These are phyloP conservation scores for Vulpes vulpes DNA, from an alignment of 2,113 vertebrate species.

Conservation along the genomic window DNA sequence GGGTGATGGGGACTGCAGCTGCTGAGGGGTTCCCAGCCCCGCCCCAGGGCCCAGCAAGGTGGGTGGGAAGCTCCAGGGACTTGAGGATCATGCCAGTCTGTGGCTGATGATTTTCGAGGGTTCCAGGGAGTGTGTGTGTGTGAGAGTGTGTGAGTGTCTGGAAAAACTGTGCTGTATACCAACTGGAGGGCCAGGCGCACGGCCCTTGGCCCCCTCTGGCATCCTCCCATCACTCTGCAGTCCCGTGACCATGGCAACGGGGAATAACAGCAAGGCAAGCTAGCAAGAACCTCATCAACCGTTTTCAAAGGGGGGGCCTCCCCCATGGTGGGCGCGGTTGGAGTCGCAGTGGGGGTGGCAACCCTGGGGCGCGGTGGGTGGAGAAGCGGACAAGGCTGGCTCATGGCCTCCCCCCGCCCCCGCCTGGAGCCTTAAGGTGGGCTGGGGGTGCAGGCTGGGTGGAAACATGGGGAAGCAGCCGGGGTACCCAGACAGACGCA, in stretches of 20 bases:
- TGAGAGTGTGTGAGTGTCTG: background rate
- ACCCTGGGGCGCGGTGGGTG: background rate
- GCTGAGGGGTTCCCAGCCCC: background rate
- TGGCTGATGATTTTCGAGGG: background rate
- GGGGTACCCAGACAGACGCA: fast-evolving
- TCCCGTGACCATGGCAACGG: slow-evolving; percentile 4
- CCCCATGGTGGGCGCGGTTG: background rate
- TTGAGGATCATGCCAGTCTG: background rate
- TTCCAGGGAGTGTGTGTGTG: background rate
- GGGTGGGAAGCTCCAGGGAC: background rate
- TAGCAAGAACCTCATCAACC: background rate
- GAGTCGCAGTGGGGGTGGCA: background rate
- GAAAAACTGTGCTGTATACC: background rate
- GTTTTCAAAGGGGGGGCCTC: background rate
- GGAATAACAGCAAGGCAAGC: slow-evolving; percentile 27
- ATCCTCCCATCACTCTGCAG: background rate
- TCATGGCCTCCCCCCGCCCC: background rate
- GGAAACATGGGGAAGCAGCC: background rate
- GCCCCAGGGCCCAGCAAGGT: background rate
- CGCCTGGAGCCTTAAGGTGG: background rate
- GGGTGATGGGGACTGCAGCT: background rate
- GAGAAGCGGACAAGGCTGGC: background rate
- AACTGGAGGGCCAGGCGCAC: background rate
- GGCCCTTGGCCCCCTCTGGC: background rate
- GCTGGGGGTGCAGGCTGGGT: too few species aligned